Evolutionary conservation across 2,113 vertebrate genomes (phyloP).

Genomic region (Nestor notabilis): DNA sequence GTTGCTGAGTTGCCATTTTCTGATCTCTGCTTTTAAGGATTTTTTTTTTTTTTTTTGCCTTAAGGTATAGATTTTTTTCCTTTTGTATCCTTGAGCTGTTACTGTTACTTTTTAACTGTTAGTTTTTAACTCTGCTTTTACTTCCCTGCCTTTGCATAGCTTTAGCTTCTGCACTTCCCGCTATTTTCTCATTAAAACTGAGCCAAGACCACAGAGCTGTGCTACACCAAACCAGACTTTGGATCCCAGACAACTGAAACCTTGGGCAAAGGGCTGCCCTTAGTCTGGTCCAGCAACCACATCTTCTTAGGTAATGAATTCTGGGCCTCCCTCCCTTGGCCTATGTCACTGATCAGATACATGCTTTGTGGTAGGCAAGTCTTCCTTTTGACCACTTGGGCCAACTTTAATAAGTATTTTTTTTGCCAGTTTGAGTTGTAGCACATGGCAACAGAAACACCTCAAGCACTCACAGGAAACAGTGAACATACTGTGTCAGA

Average conservation of each 20-base stretch:
- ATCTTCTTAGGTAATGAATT: background rate
- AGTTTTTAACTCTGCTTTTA: background rate
- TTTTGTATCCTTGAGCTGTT: background rate
- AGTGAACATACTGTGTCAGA: background rate
- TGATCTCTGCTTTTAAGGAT: background rate
- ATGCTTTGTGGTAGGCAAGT: background rate
- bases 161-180: background rate
- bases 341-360: background rate
- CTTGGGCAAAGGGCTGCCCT: background rate
- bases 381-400: background rate
- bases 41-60: background rate
- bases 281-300: background rate
- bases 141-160: background rate
- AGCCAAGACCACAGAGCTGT: background rate
- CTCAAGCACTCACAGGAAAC: too few species aligned
- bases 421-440: background rate
- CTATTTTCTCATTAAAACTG: background rate
- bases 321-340: background rate
- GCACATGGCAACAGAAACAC: background rate
- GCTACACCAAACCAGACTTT: background rate
- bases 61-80: background rate
- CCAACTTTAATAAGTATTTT: background rate
- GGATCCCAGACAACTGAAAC: background rate
- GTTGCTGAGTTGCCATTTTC: background rate
- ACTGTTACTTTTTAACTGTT: background rate